phyloP scores from a whole-genome alignment of 2,797 vertebrate species.

The Salmo trutta region DNA sequence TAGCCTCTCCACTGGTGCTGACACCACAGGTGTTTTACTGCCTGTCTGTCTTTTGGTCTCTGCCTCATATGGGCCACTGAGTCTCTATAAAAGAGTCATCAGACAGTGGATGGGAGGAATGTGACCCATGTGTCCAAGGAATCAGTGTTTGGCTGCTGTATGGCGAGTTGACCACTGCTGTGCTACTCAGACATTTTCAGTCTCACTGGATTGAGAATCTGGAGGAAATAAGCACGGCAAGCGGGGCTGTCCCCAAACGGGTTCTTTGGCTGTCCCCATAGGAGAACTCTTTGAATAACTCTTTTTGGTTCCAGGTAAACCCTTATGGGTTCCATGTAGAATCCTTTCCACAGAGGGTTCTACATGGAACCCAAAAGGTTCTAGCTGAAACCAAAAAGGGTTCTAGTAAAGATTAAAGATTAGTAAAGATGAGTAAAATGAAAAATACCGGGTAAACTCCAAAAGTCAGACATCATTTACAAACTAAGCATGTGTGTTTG shows the following conservation, averaged over 20 bases:
- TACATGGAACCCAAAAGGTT: too few relatives aligned
- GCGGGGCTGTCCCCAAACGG: not conserved
- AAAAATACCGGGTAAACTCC: too few relatives aligned
- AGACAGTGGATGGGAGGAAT: constrained; percentile 13
- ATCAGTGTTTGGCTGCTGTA: not conserved
- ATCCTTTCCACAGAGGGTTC: too few relatives aligned
- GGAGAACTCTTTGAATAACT: too few relatives aligned
- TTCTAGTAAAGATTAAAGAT: too few relatives aligned
- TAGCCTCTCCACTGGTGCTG: constrained; percentile 2
- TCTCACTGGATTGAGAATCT: not conserved
- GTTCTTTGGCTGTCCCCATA: too few relatives aligned
- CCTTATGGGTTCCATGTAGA: not conserved
- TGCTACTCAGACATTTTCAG: not conserved
- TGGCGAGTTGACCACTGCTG: not conserved
- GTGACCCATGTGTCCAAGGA: constrained; percentile 3
- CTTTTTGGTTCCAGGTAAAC: too few relatives aligned
- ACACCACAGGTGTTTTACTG: constrained; percentile 12
- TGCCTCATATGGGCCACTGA: not conserved
- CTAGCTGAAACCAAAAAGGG: too few relatives aligned
- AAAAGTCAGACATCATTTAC: too few relatives aligned
- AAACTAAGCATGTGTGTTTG: too few relatives aligned
- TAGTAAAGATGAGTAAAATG: too few relatives aligned
- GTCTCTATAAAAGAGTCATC: not conserved
- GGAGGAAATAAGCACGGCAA: too few relatives aligned
- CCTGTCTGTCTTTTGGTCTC: not conserved